Evolutionary conservation across 2,888 invertebrate genomes (phyloP).

Genomic region (Salticus scenicus): DNA sequence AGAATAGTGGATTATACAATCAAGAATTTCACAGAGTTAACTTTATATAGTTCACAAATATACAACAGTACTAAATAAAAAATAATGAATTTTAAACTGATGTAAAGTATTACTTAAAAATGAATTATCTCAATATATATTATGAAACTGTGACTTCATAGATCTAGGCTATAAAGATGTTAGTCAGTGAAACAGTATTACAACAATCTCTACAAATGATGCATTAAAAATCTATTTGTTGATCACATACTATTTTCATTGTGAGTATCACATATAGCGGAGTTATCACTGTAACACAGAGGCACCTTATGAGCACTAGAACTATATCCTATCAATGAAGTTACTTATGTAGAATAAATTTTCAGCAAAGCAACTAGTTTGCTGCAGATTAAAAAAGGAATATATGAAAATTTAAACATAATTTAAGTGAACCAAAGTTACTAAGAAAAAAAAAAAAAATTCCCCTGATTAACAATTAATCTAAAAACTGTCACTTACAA

Average conservation of each 20-base stretch:
- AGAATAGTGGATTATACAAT: no score
- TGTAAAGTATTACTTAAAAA: background rate
- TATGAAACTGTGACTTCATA: constrained; percentile 20
- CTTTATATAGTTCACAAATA: no score
- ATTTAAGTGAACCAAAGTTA: background rate
- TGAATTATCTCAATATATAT: background rate
- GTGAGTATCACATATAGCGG: constrained; percentile 59
- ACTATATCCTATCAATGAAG: constrained; percentile 37
- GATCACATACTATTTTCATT: constrained; percentile 49
- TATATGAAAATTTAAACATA: background rate
- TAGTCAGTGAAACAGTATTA: constrained; percentile 43
- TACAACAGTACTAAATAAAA: background rate
- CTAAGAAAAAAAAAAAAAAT: background rate
- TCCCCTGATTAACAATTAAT: constrained; percentile 10
- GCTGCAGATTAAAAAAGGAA: background rate
- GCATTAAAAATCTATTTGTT: constrained; percentile 50
- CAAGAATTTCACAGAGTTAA: no score
- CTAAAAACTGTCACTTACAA: no score
- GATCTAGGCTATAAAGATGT: constrained; percentile 34
- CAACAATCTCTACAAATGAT: constrained; percentile 51
- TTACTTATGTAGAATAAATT: background rate
- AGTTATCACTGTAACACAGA: constrained; percentile 60
- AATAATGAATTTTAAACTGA: background rate
- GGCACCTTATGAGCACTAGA: constrained; percentile 60
- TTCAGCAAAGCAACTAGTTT: constrained; percentile 6